Evolutionary conservation across 2,797 vertebrate species (phyloP).

Genomic region (Anguilla anguilla): DNA sequence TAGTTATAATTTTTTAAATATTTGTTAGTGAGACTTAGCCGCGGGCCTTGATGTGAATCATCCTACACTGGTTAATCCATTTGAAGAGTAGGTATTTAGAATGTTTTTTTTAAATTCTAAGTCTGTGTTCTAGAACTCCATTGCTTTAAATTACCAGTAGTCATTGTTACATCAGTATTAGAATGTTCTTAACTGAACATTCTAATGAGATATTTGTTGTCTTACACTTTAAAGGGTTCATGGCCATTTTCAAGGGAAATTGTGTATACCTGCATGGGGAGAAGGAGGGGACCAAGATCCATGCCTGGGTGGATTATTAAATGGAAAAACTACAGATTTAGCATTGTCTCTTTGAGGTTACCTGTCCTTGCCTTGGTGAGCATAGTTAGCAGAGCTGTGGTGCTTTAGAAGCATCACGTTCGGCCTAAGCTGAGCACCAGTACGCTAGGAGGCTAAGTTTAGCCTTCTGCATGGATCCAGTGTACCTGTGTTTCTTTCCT

Average conservation of each 20-base stretch:
- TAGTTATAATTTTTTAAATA: neutral
- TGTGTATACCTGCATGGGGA: neutral
- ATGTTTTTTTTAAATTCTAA: no score
- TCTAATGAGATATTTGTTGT: no score
- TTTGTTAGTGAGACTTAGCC: neutral
- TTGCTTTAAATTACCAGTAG: no score
- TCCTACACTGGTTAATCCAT: neutral
- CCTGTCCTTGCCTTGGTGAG: neutral
- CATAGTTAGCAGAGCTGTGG: neutral
- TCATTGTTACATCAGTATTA: no score
- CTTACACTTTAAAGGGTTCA: neutral
- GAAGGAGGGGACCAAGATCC: neutral
- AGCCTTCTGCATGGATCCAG: conserved; percentile 16
- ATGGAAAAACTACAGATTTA: neutral
- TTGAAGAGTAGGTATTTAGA: no score
- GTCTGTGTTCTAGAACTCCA: no score
- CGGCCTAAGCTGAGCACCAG: neutral
- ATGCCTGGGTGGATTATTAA: neutral
- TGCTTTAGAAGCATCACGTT: neutral
- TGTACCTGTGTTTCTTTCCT: conserved; percentile 52
- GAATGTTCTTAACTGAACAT: no score
- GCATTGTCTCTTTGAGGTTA: neutral
- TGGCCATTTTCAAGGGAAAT: neutral
- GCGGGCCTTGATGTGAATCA: neutral
- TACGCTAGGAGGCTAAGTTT: neutral